Percentiles rank a stretch among this genome's conserved stretches.
Evolutionary conservation across 2,888 invertebrate genomes (phyloP).

Genomic region (Dicyrtomina minuta): DNA sequence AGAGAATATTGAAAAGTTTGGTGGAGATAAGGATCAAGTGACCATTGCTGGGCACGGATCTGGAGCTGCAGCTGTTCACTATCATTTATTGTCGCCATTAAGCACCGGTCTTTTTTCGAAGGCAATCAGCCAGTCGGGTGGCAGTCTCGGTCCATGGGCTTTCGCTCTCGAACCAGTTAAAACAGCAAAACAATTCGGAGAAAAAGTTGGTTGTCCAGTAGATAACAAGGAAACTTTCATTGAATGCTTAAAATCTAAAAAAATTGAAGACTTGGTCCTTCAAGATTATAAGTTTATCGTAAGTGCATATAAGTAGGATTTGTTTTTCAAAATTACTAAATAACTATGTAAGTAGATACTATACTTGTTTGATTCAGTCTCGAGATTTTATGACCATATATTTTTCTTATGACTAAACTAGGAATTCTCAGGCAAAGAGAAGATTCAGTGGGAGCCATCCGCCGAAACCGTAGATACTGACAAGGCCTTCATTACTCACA

Average conservation of each 20-base stretch:
- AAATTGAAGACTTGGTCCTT: slow-evolving; percentile 1
- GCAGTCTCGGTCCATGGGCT: slow-evolving; percentile 32
- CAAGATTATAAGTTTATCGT: slow-evolving; percentile 4
- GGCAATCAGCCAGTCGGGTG: slow-evolving; percentile 28
- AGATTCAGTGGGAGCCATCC: slow-evolving; percentile 38
- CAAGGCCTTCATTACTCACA: slow-evolving; percentile 38
- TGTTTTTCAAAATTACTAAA: no score
- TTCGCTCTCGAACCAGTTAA: slow-evolving; percentile 40
- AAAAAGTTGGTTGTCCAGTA: slow-evolving; percentile 41
- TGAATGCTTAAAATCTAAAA: slow-evolving; percentile 37
- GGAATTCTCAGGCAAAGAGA: slow-evolving; percentile 2
- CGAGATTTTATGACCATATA: no score
- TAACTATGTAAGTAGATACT: no score
- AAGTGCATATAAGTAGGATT: no score
- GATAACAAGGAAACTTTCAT: slow-evolving; percentile 38
- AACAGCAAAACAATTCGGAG: slow-evolving; percentile 43
- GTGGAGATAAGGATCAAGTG: slow-evolving; percentile 13
- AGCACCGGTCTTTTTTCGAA: slow-evolving; percentile 29
- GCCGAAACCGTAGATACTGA: slow-evolving; percentile 36
- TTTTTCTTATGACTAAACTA: no score
- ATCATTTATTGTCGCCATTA: slow-evolving; percentile 37
- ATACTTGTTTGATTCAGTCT: no score
- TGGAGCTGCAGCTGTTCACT: slow-evolving; percentile 39
- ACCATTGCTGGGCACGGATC: slow-evolving; percentile 19
- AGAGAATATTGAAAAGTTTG: slow-evolving; percentile 21